Base-by-base conservation (phyloP, 1,140 invertebrate species). In the Solen grandis region DNA sequence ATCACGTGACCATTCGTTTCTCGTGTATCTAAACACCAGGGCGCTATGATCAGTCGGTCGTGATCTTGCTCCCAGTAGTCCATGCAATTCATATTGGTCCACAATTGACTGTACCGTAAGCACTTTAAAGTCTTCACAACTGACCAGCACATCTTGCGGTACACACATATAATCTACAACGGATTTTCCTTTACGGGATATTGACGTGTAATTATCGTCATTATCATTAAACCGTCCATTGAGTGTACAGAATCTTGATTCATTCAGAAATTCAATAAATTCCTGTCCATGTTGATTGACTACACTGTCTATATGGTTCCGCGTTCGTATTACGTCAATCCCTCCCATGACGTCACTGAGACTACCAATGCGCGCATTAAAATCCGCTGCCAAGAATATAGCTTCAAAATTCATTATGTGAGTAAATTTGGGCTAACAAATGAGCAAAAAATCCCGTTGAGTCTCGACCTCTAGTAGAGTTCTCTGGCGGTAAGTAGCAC, bases 121-220 rank as follows among this genome's bases (percentile, higher is more conserved):
- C 14, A 73, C 77, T n/a, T 31, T 57, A 54, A 59, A 80, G 8
- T 16, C 46, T 41, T 29, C 22, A 73, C 27, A 65, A 22, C 19
- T 80, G 3, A 5, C n/a, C 13, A 72, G 33, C 35, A 35, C 14
- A n/a, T 70, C 66, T 27, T 57, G 59, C 3, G 77, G 77, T 13
- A 29, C 65, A 29, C 19, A 63, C 55, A 25, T n/a, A 35, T 73
- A 80, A 38, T 80, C 77, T 10, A 80, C 77, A 5, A 80, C 68
- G 2, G 77, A 69, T 8, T 36, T 52, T 5, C 38, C 63, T 25
- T 16, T 68, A 8, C 14, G 14, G 16, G 63, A 55, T 27, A 55
- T 59, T 5, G 22, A 54, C 19, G 38, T 70, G 25, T 31, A 70
- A 22, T 36, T 59, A 22, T 46, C 55, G 19, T 46, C 5, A n/a